phyloP scores from a whole-genome alignment of 1,140 invertebrate genomes.

The Lepidurus apus region DNA sequence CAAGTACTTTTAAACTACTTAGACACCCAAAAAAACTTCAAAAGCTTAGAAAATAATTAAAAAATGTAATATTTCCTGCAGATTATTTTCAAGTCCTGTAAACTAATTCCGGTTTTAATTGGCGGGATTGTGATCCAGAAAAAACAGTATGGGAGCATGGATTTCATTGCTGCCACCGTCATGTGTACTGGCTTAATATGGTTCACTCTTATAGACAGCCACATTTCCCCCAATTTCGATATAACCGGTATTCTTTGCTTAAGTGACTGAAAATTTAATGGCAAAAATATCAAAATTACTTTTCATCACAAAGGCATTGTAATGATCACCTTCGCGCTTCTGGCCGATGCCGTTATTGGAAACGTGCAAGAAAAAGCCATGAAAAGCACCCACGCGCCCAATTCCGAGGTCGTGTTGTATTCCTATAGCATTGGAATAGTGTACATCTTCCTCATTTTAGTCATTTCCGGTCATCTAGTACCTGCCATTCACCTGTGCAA shows the following conservation, averaged over 20 bases:
- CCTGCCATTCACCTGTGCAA: slow-evolving; percentile 71
- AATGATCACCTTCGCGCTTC: slow-evolving; percentile 77
- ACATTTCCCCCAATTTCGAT: slow-evolving; percentile 83
- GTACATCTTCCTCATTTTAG: slow-evolving; percentile 72
- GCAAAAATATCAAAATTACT: not conserved
- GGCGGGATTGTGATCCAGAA: slow-evolving; percentile 87
- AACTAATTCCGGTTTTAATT: slow-evolving; percentile 88
- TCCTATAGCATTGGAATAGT: slow-evolving; percentile 84
- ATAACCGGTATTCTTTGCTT: slow-evolving; percentile 49
- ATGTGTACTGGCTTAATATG: slow-evolving; percentile 89
- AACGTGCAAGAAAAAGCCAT: slow-evolving; percentile 95
- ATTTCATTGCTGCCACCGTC: slow-evolving; percentile 72
- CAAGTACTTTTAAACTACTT: slow-evolving; percentile 43
- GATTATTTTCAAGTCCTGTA: slow-evolving; percentile 95
- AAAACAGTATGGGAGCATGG: slow-evolving; percentile 75
- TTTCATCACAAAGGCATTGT: slow-evolving; percentile 57
- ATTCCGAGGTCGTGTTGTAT: slow-evolving; percentile 88
- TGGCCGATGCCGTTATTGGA: slow-evolving; percentile 90
- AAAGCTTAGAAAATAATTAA: not conserved
- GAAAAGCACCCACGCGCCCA: slow-evolving; percentile 71
- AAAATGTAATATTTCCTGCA: slow-evolving; percentile 42
- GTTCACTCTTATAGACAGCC: slow-evolving; percentile 87
- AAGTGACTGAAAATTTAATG: not conserved
- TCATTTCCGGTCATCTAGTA: slow-evolving; percentile 64
- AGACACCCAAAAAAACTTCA: not conserved